A percentile compares a stretch with the other conserved stretches of the same genome.
Conservation (phyloP, 1,140 invertebrate species). For the Drosophila sturtevanti region DNA sequence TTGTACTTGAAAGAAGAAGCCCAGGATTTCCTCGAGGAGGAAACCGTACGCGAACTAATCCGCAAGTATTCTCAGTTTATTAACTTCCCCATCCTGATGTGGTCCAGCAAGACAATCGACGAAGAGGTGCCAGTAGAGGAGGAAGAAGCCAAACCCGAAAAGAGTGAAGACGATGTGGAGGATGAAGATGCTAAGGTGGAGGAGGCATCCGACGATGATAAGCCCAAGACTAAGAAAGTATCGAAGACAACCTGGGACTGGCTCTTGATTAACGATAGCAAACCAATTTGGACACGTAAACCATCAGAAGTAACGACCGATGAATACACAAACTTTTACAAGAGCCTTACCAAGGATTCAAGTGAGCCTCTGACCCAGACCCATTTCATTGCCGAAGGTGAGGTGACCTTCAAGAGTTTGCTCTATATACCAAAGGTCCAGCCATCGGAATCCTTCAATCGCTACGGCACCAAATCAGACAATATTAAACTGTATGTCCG, state of each 20-base stretch:
- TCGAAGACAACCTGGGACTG: conserved; percentile 99
- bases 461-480: conserved; percentile 96
- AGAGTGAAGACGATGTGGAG: conserved; percentile 82
- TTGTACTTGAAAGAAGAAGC: conserved; percentile 98
- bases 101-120: conserved; percentile 95
- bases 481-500: conserved; percentile 98
- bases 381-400: conserved; percentile 99
- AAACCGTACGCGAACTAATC: conserved; percentile 94
- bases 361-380: conserved; percentile 93
- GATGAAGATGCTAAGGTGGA: conserved; percentile 87
- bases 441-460: conserved; percentile 96
- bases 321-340: conserved; percentile 98
- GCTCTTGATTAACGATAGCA: conserved; percentile 97
- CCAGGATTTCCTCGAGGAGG: conserved; percentile 95
- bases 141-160: conserved; percentile 62
- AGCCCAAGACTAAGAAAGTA: conserved; percentile 95
- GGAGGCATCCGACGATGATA: conserved; percentile 87
- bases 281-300: conserved; percentile 98
- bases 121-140: conserved; percentile 91
- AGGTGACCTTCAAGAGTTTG: conserved; percentile 98
- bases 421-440: conserved; percentile 95
- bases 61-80: conserved; percentile 99
- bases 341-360: conserved; percentile 95
- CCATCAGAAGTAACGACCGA: conserved; percentile 92
- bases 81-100: conserved; percentile 99